phyloP scores from a whole-genome alignment of 2,888 invertebrate species.

The Platycheirus albimanus region DNA sequence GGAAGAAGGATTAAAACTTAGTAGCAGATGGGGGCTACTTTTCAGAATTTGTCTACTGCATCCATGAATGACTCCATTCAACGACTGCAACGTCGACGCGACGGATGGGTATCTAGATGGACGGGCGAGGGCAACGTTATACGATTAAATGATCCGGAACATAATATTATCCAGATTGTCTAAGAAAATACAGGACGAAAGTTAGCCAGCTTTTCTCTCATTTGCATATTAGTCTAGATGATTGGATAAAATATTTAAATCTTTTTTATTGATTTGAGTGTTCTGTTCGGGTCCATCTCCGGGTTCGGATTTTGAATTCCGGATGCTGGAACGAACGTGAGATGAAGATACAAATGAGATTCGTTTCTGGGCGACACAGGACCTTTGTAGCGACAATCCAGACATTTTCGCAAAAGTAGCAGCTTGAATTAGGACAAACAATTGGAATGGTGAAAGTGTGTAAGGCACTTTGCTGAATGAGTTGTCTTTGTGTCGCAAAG shows the following conservation, averaged over 20 bases:
- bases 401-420: no score
- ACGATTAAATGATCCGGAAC: not conserved
- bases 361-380: not conserved
- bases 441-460: not conserved
- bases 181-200: not conserved
- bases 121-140: not conserved
- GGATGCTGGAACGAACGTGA: no score
- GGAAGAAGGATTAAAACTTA: slow-evolving; percentile 46
- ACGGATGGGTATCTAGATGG: no score
- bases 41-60: slow-evolving; percentile 11
- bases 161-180: not conserved
- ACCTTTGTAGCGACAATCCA: no score
- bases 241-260: slow-evolving; percentile 29
- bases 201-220: not conserved
- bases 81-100: no score
- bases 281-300: no score
- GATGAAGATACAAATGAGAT: slow-evolving; percentile 1
- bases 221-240: slow-evolving; percentile 24
- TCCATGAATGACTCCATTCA: slow-evolving; percentile 13
- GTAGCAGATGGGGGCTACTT: slow-evolving; percentile 8
- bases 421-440: no score
- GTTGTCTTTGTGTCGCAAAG: not conserved
- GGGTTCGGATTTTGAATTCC: no score
- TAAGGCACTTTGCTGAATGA: slow-evolving; percentile 1
- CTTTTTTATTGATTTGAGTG: slow-evolving; percentile 22